Percentiles rank a stretch among this genome's conserved stretches.
Evolutionary conservation across 1,140 invertebrate genomes (phyloP).

Genomic region (Cydia splendana): DNA sequence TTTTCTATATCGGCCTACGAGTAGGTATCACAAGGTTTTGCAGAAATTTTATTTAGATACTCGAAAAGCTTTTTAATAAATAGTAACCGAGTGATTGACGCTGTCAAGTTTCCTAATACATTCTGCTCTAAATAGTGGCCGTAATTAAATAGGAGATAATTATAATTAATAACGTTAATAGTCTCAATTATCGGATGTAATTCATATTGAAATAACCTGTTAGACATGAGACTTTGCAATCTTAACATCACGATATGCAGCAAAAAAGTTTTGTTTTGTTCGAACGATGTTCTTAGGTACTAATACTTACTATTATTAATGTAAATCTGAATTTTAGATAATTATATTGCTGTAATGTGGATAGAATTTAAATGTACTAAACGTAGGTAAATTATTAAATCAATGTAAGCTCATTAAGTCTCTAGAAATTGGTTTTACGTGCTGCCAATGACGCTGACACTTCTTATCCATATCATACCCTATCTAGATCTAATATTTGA

Average conservation of each 20-base stretch:
- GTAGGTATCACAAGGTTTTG: too few relatives aligned
- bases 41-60: background rate
- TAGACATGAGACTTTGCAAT: background rate
- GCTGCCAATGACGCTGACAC: too few relatives aligned
- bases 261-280: background rate
- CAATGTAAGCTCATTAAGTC: too few relatives aligned
- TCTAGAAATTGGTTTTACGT: background rate
- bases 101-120: constrained; percentile 7
- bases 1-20: too few relatives aligned
- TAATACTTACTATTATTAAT: too few relatives aligned
- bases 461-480: too few relatives aligned
- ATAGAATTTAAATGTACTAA: too few relatives aligned
- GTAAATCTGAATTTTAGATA: too few relatives aligned
- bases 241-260: background rate
- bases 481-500: too few relatives aligned
- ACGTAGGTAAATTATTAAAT: too few relatives aligned
- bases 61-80: background rate
- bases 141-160: constrained; percentile 8
- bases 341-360: too few relatives aligned
- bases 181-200: background rate
- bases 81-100: background rate
- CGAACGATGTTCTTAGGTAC: too few relatives aligned
- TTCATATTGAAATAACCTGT: background rate
- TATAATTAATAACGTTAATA: background rate
- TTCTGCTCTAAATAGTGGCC: background rate